phyloP scores from a whole-genome alignment of 2,797 vertebrate genomes.

The Parambassis ranga region DNA sequence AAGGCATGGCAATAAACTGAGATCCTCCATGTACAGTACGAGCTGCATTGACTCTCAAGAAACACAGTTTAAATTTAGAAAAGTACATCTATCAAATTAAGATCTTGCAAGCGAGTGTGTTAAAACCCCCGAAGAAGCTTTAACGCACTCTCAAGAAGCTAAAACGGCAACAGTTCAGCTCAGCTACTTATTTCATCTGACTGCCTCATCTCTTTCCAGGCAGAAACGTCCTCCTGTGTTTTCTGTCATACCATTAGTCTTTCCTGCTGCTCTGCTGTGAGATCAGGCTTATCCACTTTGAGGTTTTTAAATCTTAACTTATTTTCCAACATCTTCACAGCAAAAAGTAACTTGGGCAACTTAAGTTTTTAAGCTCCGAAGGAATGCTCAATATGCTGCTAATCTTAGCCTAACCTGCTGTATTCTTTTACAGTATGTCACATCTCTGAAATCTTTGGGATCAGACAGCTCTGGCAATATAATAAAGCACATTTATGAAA shows the following conservation, averaged over 20 bases:
- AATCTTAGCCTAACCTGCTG: neutral
- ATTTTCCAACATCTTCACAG: conserved; percentile 1
- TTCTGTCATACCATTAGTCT: conserved; percentile 12
- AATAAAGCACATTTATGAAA: neutral
- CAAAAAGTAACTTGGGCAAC: neutral
- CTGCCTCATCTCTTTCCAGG: conserved; percentile 18
- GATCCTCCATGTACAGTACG: neutral
- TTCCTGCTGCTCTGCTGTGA: conserved; percentile 5
- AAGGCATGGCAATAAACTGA: neutral
- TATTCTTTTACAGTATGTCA: neutral
- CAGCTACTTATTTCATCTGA: conserved; percentile 21
- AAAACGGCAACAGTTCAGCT: conserved; percentile 12
- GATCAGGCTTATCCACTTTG: conserved; percentile 29
- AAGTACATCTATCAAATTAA: conserved; percentile 21
- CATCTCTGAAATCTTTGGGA: neutral
- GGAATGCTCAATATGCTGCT: neutral
- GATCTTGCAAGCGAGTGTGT: neutral
- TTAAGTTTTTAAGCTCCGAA: conserved; percentile 27
- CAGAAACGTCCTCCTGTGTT: conserved; percentile 31
- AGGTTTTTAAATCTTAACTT: conserved; percentile 27
- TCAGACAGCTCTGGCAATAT: neutral
- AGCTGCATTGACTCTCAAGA: neutral
- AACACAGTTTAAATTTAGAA: neutral
- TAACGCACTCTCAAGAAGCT: neutral
- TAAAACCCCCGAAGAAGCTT: conserved; percentile 6